These are phyloP conservation scores for Myiozetetes cayanensis DNA, from an alignment of 2,113 vertebrate genomes.

Conservation along the genomic window DNA sequence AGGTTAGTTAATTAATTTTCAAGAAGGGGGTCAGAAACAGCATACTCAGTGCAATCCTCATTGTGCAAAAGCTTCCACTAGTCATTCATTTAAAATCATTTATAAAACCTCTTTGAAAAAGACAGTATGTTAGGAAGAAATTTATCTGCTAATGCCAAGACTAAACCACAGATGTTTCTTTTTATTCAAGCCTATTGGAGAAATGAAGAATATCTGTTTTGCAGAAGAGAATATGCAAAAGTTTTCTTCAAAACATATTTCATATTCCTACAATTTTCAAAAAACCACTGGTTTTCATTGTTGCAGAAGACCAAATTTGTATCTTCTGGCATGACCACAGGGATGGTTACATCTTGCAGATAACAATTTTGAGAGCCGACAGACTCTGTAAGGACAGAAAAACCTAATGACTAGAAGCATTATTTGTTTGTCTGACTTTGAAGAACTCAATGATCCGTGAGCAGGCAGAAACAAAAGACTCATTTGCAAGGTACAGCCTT, in stretches of 20 bases:
- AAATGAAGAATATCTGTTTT: neutral
- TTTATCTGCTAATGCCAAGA: neutral
- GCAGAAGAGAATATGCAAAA: neutral
- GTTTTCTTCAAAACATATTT: neutral
- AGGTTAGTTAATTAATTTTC: neutral
- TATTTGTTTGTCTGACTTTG: constrained; percentile 33
- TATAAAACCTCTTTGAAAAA: neutral
- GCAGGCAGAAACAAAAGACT: neutral
- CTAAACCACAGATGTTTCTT: neutral
- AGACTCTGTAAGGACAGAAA: constrained; percentile 9
- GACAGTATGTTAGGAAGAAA: neutral
- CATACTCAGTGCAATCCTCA: accelerated
- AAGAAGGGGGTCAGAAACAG: neutral
- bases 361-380: neutral
- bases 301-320: neutral
- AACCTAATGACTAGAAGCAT: neutral
- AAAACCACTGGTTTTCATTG: neutral
- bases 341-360: neutral
- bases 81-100: neutral
- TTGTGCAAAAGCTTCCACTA: neutral
- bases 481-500: constrained; percentile 12
- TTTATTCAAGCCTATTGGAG: neutral
- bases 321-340: neutral
- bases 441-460: neutral
- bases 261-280: neutral